Base-by-base conservation (phyloP, 2,797 vertebrate genomes). In the Galaxias olidus region DNA sequence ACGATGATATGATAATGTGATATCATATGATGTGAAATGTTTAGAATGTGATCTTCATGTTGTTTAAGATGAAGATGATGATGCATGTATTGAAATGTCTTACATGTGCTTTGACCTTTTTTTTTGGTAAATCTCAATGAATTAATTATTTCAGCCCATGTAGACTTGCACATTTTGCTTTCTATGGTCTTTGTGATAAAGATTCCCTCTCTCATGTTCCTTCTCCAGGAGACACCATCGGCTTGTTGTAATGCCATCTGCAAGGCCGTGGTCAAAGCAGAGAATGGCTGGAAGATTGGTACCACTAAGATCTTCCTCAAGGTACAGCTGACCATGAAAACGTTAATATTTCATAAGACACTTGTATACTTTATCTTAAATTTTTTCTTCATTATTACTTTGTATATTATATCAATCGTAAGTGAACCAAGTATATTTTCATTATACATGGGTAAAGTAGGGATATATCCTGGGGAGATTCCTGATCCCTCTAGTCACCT, bases 251-350 rank as follows among this genome's bases (percentile, higher is more conserved):
- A 92, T 67, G 80, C 76, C 76, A 96, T 99, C 63, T 91, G 91
- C 0, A 85, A 84, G 66, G 68, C 69, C 4, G 82, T 89, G 69
- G 89, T 99, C 64, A 77, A 84, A 69, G 81, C 78, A 59, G 60
- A 88, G 61, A 85, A 88, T 12, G 90, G 92, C 73, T 99, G 96
- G 96, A 94, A 93, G 91, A 79, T 91, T 61, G 97, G 97, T 68
- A 96, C 59, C 74, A 96, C 84, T 61, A 97, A 98, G 84, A 87
- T 99, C 72, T 99, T 99, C 76, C 88, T 99, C 19, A 98, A 94
- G 94, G 97, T 99, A 85, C 64, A 9, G 42, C 14, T 46, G 18
- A 20, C 9, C 13, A 13, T 78, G 9, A 18, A 13, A 10, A 17
- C 19, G 12, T 30, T 3, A 6, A 30, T 30, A 30, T 30, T 30